phyloP scores from a whole-genome alignment of 2,113 vertebrate genomes.

The Nesogale talazaci region DNA sequence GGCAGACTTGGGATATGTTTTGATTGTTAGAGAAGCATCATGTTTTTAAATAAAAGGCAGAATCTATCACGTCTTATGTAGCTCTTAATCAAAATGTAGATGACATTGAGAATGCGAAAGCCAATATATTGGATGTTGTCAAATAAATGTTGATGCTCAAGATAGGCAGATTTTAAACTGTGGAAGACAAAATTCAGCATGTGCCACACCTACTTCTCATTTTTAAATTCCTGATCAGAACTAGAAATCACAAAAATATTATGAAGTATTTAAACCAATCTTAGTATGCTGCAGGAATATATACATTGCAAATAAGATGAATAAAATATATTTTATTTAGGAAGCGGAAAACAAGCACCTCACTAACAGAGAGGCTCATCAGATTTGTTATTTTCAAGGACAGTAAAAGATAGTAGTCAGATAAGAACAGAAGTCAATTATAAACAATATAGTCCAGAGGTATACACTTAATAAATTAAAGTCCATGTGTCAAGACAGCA shows the following conservation, averaged over 20 bases:
- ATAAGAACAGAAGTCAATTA: neutral
- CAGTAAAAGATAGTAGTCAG: neutral
- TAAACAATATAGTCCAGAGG: neutral
- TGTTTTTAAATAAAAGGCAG: slow-evolving; percentile 38
- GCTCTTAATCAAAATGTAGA: slow-evolving; percentile 24
- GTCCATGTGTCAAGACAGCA: too few species aligned
- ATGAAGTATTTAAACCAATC: too few species aligned
- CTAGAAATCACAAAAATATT: neutral
- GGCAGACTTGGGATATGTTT: neutral
- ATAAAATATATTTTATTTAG: neutral
- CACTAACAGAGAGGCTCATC: neutral
- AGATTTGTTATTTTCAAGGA: neutral
- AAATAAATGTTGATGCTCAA: slow-evolving; percentile 8
- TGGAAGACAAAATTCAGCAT: slow-evolving; percentile 9
- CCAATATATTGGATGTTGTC: neutral
- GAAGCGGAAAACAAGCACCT: neutral
- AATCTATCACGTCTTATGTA: neutral
- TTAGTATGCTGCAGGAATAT: neutral
- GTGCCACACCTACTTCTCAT: neutral
- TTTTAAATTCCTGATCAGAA: slow-evolving; percentile 35
- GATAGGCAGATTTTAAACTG: neutral
- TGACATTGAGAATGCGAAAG: neutral
- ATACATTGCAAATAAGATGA: neutral
- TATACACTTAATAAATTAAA: too few species aligned
- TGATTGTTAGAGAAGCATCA: slow-evolving; percentile 37